phyloP scores from a whole-genome alignment of 1,140 invertebrate genomes.

The Ceratosolen solmsi region DNA sequence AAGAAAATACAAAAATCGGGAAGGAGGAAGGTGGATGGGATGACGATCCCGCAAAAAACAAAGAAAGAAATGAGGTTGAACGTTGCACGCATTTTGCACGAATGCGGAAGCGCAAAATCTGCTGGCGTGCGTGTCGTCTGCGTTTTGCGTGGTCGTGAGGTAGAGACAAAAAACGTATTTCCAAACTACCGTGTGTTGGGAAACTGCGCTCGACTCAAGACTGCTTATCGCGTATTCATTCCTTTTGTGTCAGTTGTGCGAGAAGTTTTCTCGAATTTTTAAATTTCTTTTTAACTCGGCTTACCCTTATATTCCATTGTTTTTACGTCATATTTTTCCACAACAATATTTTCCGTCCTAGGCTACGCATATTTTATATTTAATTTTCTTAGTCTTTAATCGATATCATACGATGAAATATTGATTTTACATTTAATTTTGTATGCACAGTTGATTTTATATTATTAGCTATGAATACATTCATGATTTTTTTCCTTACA shows the following conservation, averaged over 20 bases:
- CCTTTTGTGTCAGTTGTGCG: neutral
- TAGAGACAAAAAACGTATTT: neutral
- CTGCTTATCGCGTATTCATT: neutral
- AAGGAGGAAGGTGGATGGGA: no score
- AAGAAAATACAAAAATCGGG: neutral
- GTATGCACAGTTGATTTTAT: no score
- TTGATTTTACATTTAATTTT: no score
- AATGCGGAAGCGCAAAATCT: conserved; percentile 8
- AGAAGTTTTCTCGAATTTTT: neutral
- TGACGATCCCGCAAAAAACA: neutral
- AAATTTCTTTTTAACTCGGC: neutral
- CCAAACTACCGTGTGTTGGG: neutral
- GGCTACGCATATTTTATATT: no score
- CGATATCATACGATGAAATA: no score
- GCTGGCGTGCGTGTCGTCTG: neutral
- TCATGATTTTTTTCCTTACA: no score
- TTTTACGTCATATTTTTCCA: neutral
- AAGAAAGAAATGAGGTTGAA: neutral
- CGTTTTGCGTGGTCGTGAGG: neutral
- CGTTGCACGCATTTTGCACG: neutral
- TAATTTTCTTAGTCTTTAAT: no score
- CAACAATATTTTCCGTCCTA: neutral
- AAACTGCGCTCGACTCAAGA: neutral
- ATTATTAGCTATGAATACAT: no score
- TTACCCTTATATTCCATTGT: neutral